Conservation (phyloP, 2,888 invertebrate species). For the Trichogramma evanescens region DNA sequence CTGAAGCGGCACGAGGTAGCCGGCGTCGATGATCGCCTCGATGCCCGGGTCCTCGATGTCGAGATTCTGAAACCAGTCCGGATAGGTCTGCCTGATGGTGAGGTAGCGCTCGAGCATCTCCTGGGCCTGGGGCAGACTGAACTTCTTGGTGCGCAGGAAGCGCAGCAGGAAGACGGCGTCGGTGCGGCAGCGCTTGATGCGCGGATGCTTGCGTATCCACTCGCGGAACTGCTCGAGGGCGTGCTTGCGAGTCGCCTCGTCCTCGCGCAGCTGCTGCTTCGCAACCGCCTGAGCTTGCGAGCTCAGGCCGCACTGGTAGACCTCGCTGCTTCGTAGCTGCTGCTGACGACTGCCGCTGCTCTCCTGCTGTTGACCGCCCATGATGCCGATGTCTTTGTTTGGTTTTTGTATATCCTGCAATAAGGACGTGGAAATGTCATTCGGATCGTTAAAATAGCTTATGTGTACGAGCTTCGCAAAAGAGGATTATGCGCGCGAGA, state of each 20-base stretch:
- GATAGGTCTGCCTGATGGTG: slow-evolving; percentile 75
- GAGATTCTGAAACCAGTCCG: slow-evolving; percentile 77
- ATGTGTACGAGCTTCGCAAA: too few relatives aligned
- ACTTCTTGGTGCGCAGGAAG: slow-evolving; percentile 81
- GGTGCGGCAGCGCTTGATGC: slow-evolving; percentile 73
- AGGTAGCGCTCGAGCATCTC: slow-evolving; percentile 83
- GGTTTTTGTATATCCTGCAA: too few relatives aligned
- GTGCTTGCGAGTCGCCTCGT: slow-evolving; percentile 66
- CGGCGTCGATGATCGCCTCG: slow-evolving; percentile 72
- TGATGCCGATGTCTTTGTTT: not conserved
- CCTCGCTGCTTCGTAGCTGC: slow-evolving; percentile 5
- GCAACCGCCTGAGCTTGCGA: slow-evolving; percentile 31
- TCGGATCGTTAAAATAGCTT: too few relatives aligned
- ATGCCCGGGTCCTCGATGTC: slow-evolving; percentile 74
- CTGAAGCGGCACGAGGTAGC: slow-evolving; percentile 68
- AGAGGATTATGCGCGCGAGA: too few relatives aligned
- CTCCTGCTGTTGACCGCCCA: slow-evolving; percentile 26
- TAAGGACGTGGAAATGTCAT: too few relatives aligned
- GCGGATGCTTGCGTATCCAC: slow-evolving; percentile 76
- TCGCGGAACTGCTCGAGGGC: slow-evolving; percentile 71
- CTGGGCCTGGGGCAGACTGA: slow-evolving; percentile 76
- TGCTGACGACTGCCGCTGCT: too few relatives aligned
- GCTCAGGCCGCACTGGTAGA: slow-evolving; percentile 34
- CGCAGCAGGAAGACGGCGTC: slow-evolving; percentile 75
- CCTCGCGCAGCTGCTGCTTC: slow-evolving; percentile 65